A percentile compares a stretch with the other conserved stretches of the same genome.
These are phyloP conservation scores for Reticulitermes lucifugus DNA, from an alignment of 2,888 invertebrate genomes.

Conservation along the genomic window DNA sequence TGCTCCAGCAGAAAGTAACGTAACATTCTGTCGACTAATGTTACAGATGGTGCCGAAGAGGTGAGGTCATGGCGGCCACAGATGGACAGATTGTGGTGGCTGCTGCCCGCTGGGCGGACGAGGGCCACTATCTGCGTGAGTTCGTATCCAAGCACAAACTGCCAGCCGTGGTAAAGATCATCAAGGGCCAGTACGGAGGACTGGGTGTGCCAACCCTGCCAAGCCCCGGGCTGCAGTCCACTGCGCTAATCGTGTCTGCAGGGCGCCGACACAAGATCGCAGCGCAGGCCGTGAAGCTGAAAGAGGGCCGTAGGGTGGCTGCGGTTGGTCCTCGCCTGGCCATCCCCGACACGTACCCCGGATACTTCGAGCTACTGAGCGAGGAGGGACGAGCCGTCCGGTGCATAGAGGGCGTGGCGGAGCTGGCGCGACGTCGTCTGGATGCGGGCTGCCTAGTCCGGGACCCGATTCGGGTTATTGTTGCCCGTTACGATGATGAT, in stretches of 20 bases:
- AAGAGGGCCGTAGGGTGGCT: constrained; percentile 85
- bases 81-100: constrained; percentile 92
- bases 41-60: constrained; percentile 68
- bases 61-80: constrained; percentile 80
- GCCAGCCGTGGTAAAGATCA: constrained; percentile 90
- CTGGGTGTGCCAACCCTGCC: constrained; percentile 90
- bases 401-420: constrained; percentile 89
- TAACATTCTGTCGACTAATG: neutral
- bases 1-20: too few relatives aligned
- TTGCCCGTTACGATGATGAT: constrained; percentile 62
- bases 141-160: constrained; percentile 80
- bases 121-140: constrained; percentile 78
- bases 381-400: constrained; percentile 92
- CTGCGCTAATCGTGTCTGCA: constrained; percentile 86
- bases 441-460: constrained; percentile 83
- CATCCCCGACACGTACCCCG: constrained; percentile 90
- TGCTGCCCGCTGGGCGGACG: constrained; percentile 81
- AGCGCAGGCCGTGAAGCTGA: constrained; percentile 90
- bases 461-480: constrained; percentile 79
- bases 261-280: constrained; percentile 88
- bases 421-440: constrained; percentile 77
- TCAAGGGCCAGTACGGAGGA: constrained; percentile 93
- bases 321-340: constrained; percentile 86
- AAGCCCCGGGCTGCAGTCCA: constrained; percentile 87
- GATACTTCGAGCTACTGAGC: constrained; percentile 93